Evolutionary conservation across 2,113 vertebrate genomes (phyloP).

Genomic region (Myiozetetes cayanensis): DNA sequence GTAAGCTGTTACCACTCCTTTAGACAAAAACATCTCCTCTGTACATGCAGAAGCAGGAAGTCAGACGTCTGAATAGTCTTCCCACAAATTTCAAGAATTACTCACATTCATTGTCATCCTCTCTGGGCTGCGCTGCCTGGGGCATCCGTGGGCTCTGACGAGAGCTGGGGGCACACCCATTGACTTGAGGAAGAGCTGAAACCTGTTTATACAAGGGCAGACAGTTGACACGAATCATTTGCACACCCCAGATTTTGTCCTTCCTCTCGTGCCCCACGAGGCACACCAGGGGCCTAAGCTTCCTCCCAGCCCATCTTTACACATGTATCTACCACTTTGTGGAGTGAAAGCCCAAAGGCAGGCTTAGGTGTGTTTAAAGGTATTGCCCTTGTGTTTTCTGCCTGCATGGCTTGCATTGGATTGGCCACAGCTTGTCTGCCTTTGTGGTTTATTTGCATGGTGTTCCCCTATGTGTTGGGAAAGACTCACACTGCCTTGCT

Average conservation of each 20-base stretch:
- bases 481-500: neutral
- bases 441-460: accelerated
- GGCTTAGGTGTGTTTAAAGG: neutral
- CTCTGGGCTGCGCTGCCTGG: neutral
- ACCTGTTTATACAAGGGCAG: neutral
- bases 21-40: conserved; percentile 44
- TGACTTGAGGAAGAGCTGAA: neutral
- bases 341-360: neutral
- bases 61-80: conserved; percentile 58
- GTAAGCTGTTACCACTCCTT: conserved; percentile 7
- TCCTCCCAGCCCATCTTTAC: neutral
- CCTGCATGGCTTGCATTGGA: neutral
- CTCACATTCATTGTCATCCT: conserved; percentile 52
- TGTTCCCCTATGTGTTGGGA: accelerated
- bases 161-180: conserved; percentile 21
- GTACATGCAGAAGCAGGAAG: conserved; percentile 74
- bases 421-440: neutral
- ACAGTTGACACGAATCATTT: neutral
- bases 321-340: neutral
- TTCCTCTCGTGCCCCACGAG: accelerated
- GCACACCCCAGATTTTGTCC: neutral
- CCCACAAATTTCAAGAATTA: conserved; percentile 68
- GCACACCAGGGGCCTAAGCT: accelerated
- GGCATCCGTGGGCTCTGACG: neutral
- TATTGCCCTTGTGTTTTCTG: neutral